Evolutionary conservation across 2,113 vertebrate genomes (phyloP), one percentile per base, ranked within the genome.

Genomic region (Hippocampus guttulatus): DNA sequence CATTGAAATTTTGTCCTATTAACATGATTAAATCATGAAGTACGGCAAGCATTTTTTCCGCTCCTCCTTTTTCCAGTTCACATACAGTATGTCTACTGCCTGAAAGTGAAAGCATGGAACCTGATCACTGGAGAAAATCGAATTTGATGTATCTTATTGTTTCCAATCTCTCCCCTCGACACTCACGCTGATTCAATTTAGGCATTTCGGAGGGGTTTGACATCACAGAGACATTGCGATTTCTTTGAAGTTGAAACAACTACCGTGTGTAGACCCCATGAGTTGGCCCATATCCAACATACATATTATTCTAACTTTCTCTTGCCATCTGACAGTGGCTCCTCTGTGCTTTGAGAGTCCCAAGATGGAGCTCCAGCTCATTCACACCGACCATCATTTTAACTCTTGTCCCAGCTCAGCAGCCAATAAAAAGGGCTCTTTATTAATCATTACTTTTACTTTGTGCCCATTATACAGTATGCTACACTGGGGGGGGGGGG

Each of bases 241-340:
- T 80, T 64, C 55, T 75, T 75, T 82, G 75, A 83, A 11, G 70
- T 86, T 86, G 80, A 74, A 51, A 77, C 69, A 77, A 81, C 75
- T 77, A 77, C 75, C 67, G 70, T 55, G 63, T 77, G 73, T 72
- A 71, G 77, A 84, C 75, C 76, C 78, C 77, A 83, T 83, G 57
- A 49, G 65, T 75, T 73, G 87, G 88, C 75, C 51, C 25, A 63
- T 61, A 11, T 84, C 85, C 88, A 88, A 88, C 51, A 74, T 70
- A 83, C 70, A 90, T 88, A 85, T 89, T 87, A 83, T 88, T 83
- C 65, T 70, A 84, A 83, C 73, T 76, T 85, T 79, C 52, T 80
- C 71, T 75, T 77, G 71, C 82, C 83, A 69, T 45, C 71, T 82
- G 74, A 84, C 75, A 81, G 80, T 75, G 55, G 55, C 55, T 58